Conservation (phyloP, 2,888 invertebrate genomes). For the Drosophila borborema region DNA sequence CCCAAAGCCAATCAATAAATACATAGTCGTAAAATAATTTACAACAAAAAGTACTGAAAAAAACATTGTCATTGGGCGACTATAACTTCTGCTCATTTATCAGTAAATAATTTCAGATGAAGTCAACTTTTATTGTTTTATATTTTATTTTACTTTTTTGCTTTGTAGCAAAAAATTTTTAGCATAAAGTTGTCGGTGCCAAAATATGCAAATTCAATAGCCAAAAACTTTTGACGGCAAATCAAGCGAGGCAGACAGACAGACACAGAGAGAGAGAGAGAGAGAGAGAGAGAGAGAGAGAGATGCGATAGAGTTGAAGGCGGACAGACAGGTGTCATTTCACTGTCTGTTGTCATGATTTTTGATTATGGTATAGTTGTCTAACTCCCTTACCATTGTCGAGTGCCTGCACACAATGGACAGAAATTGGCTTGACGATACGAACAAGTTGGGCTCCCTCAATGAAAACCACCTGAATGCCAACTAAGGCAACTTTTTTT, state of each 20-base stretch:
- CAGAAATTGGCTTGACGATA: constrained; percentile 47
- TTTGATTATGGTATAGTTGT: constrained; percentile 66
- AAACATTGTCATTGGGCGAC: constrained; percentile 11
- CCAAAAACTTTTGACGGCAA: constrained; percentile 68
- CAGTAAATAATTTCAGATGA: constrained; percentile 29
- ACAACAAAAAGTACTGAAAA: constrained; percentile 40
- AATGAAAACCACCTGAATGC: constrained; percentile 40
- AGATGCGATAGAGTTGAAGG: constrained; percentile 19
- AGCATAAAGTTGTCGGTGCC: constrained; percentile 43
- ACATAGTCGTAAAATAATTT: constrained; percentile 57
- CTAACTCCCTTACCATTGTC: constrained; percentile 1
- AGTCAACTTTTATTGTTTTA: constrained; percentile 19
- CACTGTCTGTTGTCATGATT: constrained; percentile 68
- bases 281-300: neutral
- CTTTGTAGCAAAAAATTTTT: constrained; percentile 21
- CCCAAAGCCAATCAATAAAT: constrained; percentile 64
- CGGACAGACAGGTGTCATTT: constrained; percentile 71
- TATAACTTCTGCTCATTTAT: neutral
- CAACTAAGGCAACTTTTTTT: constrained; percentile 34
- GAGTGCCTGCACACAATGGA: constrained; percentile 35
- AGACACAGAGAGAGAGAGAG: constrained; percentile 4
- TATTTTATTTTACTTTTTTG: neutral
- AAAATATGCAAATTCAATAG: constrained; percentile 74
- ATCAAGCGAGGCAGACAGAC: constrained; percentile 56
- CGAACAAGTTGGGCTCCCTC: constrained; percentile 40